These are phyloP conservation scores for Pangasius krempfi DNA, from an alignment of 2,797 vertebrate species.

Conservation along the genomic window DNA sequence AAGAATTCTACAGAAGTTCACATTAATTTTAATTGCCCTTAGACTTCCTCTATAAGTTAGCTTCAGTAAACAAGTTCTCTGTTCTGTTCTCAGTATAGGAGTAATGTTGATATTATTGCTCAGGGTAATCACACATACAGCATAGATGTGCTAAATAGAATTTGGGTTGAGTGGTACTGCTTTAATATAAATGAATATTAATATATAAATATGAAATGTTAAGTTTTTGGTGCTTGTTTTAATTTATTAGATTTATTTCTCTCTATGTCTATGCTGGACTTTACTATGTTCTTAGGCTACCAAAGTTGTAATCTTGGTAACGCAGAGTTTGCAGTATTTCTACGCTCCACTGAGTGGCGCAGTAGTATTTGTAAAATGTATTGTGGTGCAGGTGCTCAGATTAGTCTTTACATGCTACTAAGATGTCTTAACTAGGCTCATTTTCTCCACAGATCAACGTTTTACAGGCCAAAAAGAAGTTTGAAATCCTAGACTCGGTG, in stretches of 20 bases:
- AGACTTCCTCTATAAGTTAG: neutral
- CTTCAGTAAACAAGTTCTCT: neutral
- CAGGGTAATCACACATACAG: neutral
- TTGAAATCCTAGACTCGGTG: conserved; percentile 96
- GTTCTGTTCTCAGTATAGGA: neutral
- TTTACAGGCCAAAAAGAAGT: conserved; percentile 98
- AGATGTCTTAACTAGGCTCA: neutral
- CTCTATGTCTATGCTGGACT: neutral
- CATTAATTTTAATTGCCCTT: neutral
- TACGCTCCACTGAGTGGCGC: neutral
- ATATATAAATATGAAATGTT: neutral
- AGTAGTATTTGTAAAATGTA: neutral
- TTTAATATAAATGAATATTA: neutral
- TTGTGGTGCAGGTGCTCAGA: neutral
- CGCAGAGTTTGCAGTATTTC: neutral
- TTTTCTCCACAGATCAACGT: conserved; percentile 87
- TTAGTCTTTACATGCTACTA: neutral
- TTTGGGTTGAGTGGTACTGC: neutral
- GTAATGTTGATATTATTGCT: neutral
- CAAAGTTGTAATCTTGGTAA: neutral
- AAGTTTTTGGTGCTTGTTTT: neutral
- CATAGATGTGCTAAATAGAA: neutral
- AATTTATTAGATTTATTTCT: neutral
- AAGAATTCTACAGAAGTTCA: neutral
- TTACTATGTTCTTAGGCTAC: neutral